phyloP scores from a whole-genome alignment of 2,113 vertebrate species.

The Furnarius figulus region DNA sequence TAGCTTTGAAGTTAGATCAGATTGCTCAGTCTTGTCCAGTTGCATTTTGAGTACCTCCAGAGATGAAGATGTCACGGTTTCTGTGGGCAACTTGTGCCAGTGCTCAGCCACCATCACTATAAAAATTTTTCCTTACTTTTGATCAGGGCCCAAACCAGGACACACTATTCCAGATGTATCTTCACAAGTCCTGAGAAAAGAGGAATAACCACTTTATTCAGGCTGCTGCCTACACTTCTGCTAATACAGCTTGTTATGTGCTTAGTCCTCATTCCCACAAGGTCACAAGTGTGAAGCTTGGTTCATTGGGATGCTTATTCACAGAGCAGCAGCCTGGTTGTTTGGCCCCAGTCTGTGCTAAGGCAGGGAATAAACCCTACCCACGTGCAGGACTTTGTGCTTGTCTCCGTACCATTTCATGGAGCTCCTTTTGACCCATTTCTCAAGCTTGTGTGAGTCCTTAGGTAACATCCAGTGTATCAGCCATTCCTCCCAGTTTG shows the following conservation, averaged over 20 bases:
- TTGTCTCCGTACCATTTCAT: accelerated
- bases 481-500: not conserved
- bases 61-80: not conserved
- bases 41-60: not conserved
- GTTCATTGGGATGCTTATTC: not conserved
- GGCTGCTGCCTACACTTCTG: not conserved
- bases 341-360: not conserved
- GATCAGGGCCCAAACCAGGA: not conserved
- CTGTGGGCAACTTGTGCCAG: not conserved
- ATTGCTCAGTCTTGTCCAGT: not conserved
- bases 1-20: slow-evolving; percentile 16
- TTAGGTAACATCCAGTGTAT: not conserved
- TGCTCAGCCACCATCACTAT: not conserved
- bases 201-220: not conserved
- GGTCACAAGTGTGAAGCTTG: accelerated
- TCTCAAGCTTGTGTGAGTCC: not conserved
- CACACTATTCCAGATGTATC: not conserved
- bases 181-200: not conserved
- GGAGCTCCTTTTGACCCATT: not conserved
- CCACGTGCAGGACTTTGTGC: not conserved
- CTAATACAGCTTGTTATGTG: not conserved
- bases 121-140: not conserved
- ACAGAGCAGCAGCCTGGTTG: not conserved
- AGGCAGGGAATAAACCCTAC: accelerated
- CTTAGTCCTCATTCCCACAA: not conserved